A percentile compares a stretch with the other conserved stretches of the same genome.
Evolutionary conservation across 2,113 vertebrate species (phyloP).

Genomic region (Macquaria ambigua): DNA sequence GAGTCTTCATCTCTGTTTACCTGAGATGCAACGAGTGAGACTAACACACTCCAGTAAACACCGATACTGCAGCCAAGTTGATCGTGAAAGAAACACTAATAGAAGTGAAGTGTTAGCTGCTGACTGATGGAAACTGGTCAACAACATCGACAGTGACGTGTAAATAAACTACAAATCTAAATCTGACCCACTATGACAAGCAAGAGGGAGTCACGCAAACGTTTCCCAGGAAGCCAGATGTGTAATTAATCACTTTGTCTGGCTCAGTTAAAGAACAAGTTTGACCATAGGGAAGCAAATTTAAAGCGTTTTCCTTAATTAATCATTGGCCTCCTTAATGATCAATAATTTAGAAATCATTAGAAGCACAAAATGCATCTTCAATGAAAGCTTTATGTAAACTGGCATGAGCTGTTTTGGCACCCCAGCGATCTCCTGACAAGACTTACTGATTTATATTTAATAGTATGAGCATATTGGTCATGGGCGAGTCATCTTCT

Average conservation of each 20-base stretch:
- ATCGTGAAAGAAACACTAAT: background rate
- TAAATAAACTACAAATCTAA: background rate
- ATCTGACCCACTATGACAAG: background rate
- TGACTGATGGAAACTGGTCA: background rate
- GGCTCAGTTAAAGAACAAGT: background rate
- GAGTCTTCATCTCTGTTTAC: slow-evolving; percentile 30
- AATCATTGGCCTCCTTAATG: background rate
- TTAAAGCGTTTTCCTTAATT: background rate
- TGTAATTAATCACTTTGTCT: slow-evolving; percentile 8
- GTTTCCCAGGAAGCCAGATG: background rate
- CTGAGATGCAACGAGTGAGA: background rate
- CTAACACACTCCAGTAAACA: slow-evolving; percentile 12
- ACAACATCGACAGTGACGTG: background rate
- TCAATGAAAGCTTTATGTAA: background rate
- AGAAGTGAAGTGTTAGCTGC: background rate
- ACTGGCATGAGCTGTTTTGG: too few species aligned
- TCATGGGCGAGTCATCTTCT: background rate
- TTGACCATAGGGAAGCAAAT: background rate
- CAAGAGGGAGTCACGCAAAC: background rate
- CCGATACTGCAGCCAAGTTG: background rate
- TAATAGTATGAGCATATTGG: background rate
- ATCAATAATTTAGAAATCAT: background rate
- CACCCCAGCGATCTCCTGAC: too few species aligned
- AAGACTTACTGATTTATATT: too few species aligned
- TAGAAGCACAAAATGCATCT: background rate